Base-by-base conservation (phyloP, 2,797 vertebrate species). In the Margarornis squamiger region DNA sequence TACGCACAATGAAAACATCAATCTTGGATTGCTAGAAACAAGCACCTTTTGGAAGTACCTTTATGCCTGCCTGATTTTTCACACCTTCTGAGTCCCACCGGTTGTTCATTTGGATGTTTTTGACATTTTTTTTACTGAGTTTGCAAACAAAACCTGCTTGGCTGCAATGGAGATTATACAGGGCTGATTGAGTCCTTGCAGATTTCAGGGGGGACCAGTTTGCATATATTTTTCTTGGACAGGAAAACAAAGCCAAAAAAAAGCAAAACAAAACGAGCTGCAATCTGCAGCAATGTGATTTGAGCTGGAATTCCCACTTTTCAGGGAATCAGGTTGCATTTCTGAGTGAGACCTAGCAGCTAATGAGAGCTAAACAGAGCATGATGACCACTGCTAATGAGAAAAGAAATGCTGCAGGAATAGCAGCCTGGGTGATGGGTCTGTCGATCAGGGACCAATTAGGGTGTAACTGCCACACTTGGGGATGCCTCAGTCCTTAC, bases 371-470 rank as follows among this genome's bases (percentile, higher is more conserved):
- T 84, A 93, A 95, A 86, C 76, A 93, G 88, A 95, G 51, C 83
- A 67, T 86, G 83, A 93, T 93, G 95, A 73, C 85, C 57, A 0
- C 62, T 82, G 67, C 73, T 95, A 94, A 96, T 86, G 94, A 93
- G 92, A 71, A 88, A 84, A 84, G 93, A 93, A 84, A n/a, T 48
- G 36, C 68, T 93, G 15, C 86, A 93, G 91, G 73, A 94, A 88
- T 32, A 95, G 74, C 77, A 88, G 62, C 10, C 20, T 67, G 57
- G 86, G 57, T 88, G 90, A 92, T 76, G 88, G 84, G 90, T 93
- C 63, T 92, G 91, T 76, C 86, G 88, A 93, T 88, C 67, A 57
- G 91, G 78, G 80, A 70, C 83, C 92, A 97, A 93, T 97, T 95
- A 95, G 54, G 62, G 17, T 63, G 30, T 46, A 66, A 57, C 75